Percentiles rank a stretch among this genome's conserved stretches.
These are phyloP conservation scores for Condylostylus longicornis DNA, from an alignment of 1,140 invertebrate species.

Conservation along the genomic window DNA sequence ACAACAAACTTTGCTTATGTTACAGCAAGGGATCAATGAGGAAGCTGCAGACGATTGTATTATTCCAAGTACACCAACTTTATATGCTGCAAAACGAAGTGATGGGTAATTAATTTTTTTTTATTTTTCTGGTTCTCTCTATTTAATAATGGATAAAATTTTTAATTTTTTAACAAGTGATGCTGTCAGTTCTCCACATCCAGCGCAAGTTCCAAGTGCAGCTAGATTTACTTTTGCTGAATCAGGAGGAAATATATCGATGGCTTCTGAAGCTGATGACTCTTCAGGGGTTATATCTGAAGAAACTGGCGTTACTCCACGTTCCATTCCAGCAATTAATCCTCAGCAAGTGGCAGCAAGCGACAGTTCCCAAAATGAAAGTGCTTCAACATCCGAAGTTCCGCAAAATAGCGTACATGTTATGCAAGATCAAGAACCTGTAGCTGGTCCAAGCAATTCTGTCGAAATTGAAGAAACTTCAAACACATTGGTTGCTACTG, in stretches of 20 bases:
- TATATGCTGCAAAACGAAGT: conserved; percentile 60
- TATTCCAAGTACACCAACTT: conserved; percentile 77
- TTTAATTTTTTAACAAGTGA: conserved; percentile 47
- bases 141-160: background rate
- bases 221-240: conserved; percentile 50
- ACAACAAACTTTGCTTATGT: conserved; percentile 6
- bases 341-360: background rate
- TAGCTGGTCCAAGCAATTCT: background rate
- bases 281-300: conserved; percentile 9
- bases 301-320: conserved; percentile 1
- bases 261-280: conserved; percentile 10
- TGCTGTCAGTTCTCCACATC: conserved; percentile 77
- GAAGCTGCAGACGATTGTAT: conserved; percentile 76
- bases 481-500: conserved; percentile 3
- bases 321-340: conserved; percentile 7
- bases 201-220: conserved; percentile 35
- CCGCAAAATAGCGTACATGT: no score
- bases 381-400: background rate
- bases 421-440: no score
- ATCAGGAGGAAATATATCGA: conserved; percentile 44
- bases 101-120: conserved; percentile 45
- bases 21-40: conserved; percentile 30
- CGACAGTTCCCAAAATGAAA: background rate
- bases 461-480: conserved; percentile 5
- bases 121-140: background rate